These are phyloP conservation scores for Pedicia rivosa DNA, from an alignment of 2,888 invertebrate genomes.

Conservation along the genomic window DNA sequence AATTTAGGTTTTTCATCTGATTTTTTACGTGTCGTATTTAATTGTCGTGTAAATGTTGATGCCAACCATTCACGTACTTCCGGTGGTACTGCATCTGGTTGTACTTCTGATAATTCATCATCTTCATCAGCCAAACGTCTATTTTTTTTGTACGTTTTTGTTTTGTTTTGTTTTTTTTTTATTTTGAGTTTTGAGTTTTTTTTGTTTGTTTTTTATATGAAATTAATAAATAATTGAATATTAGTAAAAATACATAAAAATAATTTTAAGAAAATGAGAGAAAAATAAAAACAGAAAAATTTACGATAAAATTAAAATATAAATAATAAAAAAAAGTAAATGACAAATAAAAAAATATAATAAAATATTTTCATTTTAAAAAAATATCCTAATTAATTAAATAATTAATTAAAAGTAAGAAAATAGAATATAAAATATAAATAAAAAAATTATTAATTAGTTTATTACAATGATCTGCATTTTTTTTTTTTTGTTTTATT, in stretches of 20 bases:
- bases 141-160: constrained; percentile 15
- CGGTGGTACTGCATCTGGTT: constrained; percentile 89
- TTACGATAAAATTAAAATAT: not conserved
- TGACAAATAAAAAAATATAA: no score
- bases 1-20: constrained; percentile 76
- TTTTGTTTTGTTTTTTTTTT: constrained; percentile 3
- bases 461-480: no score
- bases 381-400: no score
- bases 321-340: no score
- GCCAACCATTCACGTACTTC: constrained; percentile 96
- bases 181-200: constrained; percentile 3
- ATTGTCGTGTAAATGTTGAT: constrained; percentile 84
- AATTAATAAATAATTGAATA: constrained; percentile 1
- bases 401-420: no score
- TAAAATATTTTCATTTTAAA: no score
- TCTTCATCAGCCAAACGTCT: constrained; percentile 79
- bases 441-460: no score
- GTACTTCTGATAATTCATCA: constrained; percentile 90
- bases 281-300: constrained; percentile 12
- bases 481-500: no score
- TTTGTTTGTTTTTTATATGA: constrained; percentile 6
- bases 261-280: constrained; percentile 12
- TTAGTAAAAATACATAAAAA: constrained; percentile 10
- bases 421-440: no score
- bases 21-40: constrained; percentile 59